Percentiles rank a stretch among this genome's conserved stretches.
phyloP scores from a whole-genome alignment of 2,888 invertebrate species.

The Poecilus cupreus region DNA sequence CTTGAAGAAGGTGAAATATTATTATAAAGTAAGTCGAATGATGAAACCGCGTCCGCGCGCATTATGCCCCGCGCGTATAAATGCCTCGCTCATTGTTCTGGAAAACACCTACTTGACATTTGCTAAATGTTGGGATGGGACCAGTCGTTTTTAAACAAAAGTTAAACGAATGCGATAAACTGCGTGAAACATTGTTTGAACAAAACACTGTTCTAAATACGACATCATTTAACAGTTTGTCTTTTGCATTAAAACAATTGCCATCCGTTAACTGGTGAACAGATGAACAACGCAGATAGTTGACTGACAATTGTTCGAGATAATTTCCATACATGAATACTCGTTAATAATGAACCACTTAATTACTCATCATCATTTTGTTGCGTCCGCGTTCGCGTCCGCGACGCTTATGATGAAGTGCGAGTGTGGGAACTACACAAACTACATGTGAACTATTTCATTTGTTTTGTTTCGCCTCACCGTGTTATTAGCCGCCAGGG shows the following conservation, averaged over 20 bases:
- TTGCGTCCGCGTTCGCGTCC: not conserved
- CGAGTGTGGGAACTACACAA: slow-evolving; percentile 32
- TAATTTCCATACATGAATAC: slow-evolving; percentile 54
- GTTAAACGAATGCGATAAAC: slow-evolving; percentile 18
- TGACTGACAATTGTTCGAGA: slow-evolving; percentile 46
- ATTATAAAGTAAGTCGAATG: slow-evolving; percentile 37
- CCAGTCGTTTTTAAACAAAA: slow-evolving; percentile 32
- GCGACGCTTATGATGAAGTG: not conserved
- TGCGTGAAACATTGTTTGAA: slow-evolving; percentile 7
- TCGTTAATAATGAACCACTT: slow-evolving; percentile 50
- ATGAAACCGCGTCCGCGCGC: slow-evolving; percentile 38
- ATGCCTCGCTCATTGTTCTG: slow-evolving; percentile 28
- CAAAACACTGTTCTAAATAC: no score
- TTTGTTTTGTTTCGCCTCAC: slow-evolving; percentile 47
- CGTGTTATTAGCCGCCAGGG: slow-evolving; percentile 9
- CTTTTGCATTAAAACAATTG: slow-evolving; percentile 22
- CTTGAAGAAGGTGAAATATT: slow-evolving; percentile 18
- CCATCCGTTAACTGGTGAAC: slow-evolving; percentile 30
- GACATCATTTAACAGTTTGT: slow-evolving; percentile 20
- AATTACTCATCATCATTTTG: slow-evolving; percentile 50
- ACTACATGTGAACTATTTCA: slow-evolving; percentile 57
- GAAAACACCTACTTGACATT: slow-evolving; percentile 48
- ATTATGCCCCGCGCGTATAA: not conserved
- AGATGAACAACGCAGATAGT: slow-evolving; percentile 48
- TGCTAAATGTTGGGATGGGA: slow-evolving; percentile 52